Conservation (phyloP, 2,888 invertebrate genomes). For the Drosophila limbata region DNA sequence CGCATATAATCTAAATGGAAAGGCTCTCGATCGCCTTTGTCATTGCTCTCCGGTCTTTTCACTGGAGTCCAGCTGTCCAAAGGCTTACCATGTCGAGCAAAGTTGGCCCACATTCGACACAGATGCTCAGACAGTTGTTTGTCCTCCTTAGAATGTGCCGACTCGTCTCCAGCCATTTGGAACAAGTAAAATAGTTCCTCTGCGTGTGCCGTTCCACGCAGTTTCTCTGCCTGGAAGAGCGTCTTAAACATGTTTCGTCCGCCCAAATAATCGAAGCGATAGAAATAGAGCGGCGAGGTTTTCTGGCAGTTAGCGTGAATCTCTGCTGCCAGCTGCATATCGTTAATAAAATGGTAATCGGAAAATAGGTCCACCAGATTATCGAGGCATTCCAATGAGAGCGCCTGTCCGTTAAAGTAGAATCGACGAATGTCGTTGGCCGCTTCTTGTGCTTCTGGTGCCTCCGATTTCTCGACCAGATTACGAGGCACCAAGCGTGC, state of each 20-base stretch:
- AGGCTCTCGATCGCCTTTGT: slow-evolving; percentile 15
- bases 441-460: slow-evolving; percentile 58
- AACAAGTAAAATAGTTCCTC: slow-evolving; percentile 88
- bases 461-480: slow-evolving; percentile 62
- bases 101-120: slow-evolving; percentile 88
- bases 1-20: slow-evolving; percentile 79
- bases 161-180: slow-evolving; percentile 77
- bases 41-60: slow-evolving; percentile 22
- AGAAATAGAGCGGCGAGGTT: slow-evolving; percentile 86
- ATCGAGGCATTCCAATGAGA: slow-evolving; percentile 84
- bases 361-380: slow-evolving; percentile 86
- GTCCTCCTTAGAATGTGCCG: slow-evolving; percentile 58
- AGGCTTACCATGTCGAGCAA: slow-evolving; percentile 87
- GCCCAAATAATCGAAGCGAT: slow-evolving; percentile 87
- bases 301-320: slow-evolving; percentile 72
- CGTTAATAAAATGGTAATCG: slow-evolving; percentile 85
- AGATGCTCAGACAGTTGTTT: slow-evolving; percentile 85
- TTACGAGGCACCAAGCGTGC: slow-evolving; percentile 81
- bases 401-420: slow-evolving; percentile 85
- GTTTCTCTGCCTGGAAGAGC: slow-evolving; percentile 83
- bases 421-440: slow-evolving; percentile 79
- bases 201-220: slow-evolving; percentile 87
- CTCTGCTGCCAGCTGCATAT: slow-evolving; percentile 74
- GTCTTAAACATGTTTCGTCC: slow-evolving; percentile 86
- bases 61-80: slow-evolving; percentile 82